These are phyloP conservation scores for Ornithoptera priamus DNA, from an alignment of 2,888 invertebrate species.

Conservation along the genomic window DNA sequence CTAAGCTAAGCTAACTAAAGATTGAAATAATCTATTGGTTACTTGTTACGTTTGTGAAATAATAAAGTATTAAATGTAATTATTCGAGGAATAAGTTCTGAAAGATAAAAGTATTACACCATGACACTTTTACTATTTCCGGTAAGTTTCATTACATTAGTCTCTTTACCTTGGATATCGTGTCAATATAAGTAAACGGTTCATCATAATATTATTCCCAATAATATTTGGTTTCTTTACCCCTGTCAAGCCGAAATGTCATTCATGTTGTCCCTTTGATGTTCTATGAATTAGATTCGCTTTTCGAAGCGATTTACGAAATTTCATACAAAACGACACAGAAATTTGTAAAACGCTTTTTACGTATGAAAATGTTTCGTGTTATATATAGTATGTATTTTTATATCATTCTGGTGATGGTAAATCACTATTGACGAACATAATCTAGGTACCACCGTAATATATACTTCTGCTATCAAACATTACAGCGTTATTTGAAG, in stretches of 20 bases:
- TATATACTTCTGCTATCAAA: no score
- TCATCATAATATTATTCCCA: constrained; percentile 13
- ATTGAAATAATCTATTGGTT: no score
- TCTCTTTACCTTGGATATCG: constrained; percentile 1
- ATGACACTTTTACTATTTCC: neutral
- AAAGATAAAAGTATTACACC: no score
- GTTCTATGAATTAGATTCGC: neutral
- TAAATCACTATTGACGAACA: no score
- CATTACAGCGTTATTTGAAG: no score
- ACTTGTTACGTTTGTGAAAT: no score
- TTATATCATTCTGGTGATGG: no score
- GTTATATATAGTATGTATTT: neutral
- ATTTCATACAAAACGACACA: neutral
- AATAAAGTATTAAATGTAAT: no score
- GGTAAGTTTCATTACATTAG: neutral
- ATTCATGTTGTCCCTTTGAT: constrained; percentile 11
- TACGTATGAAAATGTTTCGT: neutral
- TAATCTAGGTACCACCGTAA: no score
- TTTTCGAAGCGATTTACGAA: neutral
- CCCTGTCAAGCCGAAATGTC: constrained; percentile 21
- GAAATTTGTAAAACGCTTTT: neutral
- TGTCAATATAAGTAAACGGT: constrained; percentile 17
- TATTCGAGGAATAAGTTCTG: no score
- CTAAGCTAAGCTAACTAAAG: no score
- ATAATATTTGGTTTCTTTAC: constrained; percentile 17